phyloP scores from a whole-genome alignment of 1,140 invertebrate species.

The Drosophila elegans region DNA sequence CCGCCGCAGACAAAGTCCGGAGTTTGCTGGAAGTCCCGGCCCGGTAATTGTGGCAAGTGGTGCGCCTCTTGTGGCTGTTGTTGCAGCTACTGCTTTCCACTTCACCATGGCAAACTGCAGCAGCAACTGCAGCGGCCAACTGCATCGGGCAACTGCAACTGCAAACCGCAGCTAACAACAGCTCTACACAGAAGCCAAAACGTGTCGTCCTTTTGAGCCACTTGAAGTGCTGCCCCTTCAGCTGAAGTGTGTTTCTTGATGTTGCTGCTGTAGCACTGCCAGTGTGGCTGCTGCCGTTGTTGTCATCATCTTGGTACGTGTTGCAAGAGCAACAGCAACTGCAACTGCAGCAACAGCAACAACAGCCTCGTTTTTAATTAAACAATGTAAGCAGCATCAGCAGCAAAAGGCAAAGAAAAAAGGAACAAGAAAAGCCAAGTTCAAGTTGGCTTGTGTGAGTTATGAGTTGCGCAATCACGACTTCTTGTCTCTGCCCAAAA shows the following conservation, averaged over 20 bases:
- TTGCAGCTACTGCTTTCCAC: constrained; percentile 60
- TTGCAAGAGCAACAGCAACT: constrained; percentile 42
- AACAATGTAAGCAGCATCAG: constrained; percentile 75
- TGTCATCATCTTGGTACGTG: constrained; percentile 75
- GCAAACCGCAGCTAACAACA: constrained; percentile 41
- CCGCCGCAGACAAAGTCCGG: constrained; percentile 37
- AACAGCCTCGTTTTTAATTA: constrained; percentile 76
- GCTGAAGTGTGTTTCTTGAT: constrained; percentile 43
- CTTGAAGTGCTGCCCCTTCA: constrained; percentile 57
- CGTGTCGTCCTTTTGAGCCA: constrained; percentile 82
- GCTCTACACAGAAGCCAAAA: constrained; percentile 75
- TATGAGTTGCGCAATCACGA: constrained; percentile 83
- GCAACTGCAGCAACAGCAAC: constrained; percentile 2
- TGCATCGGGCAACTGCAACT: constrained; percentile 23
- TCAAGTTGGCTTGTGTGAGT: constrained; percentile 66
- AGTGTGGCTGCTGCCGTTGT: constrained; percentile 35
- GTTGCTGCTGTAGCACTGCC: constrained; percentile 22
- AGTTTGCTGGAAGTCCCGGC: constrained; percentile 11
- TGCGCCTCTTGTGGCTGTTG: constrained; percentile 50
- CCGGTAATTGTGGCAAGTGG: constrained; percentile 76
- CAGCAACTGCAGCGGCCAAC: constrained; percentile 15
- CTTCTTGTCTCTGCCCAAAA: constrained; percentile 68
- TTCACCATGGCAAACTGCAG: constrained; percentile 37
- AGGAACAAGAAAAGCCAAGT: constrained; percentile 49
- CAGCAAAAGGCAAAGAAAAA: constrained; percentile 31